Evolutionary conservation across 1,140 invertebrate genomes (phyloP), one percentile per base, ranked within the genome.

Genomic region (Tachypleus tridentatus): DNA sequence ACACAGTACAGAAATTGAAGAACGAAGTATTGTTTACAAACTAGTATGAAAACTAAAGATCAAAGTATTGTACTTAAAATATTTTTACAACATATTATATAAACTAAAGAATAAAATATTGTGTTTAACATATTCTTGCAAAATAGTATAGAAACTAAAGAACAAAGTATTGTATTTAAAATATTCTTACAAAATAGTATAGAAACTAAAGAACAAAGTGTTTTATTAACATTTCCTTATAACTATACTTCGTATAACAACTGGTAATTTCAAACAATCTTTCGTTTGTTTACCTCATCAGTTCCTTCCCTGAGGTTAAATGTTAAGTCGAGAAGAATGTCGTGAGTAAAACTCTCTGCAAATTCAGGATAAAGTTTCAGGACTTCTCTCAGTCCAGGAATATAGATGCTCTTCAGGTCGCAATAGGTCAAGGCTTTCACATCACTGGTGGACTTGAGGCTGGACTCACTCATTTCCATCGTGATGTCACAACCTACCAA

Each of bases 341-440:
- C 93, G 67, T 92, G 85, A 49, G 88, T 85, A 75, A 97, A 97
- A 73, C 93, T 88, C 59, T 80, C 78, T 69, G 93, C 90, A 76
- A 94, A 96, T 75, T 97, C 93, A 0, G 93, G 92, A 77, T 97
- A 97, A 0, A 96, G 77, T 6, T 88, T 80, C 3, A 97, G 79
- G 0, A 93, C 91, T 67, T 95, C 91, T n/a, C 91, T 84, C 5
- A 97, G 79, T 3, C 92, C 92, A 58, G 84, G 83, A 80, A 95
- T 89, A 77, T 93, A 85, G 67, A 98, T 89, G 76, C 91, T 93
- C 76, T 97, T 95, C 49, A 98, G 80, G 79, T 97, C 93, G 77
- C 93, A 97, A 77, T 96, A 96, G 48, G 93, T 96, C 49, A 96
- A 81, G 48, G 93, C 92, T 77, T 91, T 89, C 9, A 97, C 93